Conservation (phyloP, 2,113 vertebrate genomes). For the Elachura formosa region DNA sequence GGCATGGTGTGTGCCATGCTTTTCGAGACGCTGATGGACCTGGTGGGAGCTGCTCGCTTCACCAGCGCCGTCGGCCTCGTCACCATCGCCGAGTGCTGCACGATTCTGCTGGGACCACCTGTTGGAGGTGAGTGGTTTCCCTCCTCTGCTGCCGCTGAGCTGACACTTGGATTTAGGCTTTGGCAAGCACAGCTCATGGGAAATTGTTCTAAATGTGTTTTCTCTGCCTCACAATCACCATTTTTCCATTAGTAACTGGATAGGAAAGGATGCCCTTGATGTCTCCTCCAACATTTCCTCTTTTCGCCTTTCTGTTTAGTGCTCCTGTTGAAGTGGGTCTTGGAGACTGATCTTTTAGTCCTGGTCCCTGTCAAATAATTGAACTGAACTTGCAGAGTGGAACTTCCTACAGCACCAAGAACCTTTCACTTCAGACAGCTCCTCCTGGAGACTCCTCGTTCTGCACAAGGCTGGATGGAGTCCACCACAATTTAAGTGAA, state of each 20-base stretch:
- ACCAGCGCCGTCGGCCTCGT: constrained; percentile 78
- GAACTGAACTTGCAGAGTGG: background rate
- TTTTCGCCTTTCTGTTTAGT: background rate
- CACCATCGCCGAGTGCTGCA: constrained; percentile 80
- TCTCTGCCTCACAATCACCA: accelerated
- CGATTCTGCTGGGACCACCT: constrained; percentile 78
- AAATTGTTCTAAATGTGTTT: background rate
- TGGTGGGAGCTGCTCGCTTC: constrained; percentile 75
- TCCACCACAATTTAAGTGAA: background rate
- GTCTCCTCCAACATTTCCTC: background rate
- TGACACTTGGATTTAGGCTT: background rate
- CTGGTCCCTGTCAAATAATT: background rate
- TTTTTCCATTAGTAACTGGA: background rate
- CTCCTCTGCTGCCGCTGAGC: background rate
- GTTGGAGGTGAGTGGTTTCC: constrained; percentile 74
- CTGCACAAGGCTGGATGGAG: background rate
- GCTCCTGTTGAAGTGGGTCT: background rate
- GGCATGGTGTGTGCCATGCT: constrained; percentile 81
- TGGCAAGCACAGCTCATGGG: background rate
- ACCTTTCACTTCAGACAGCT: background rate
- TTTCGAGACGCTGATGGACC: constrained; percentile 83
- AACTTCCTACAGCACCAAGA: background rate
- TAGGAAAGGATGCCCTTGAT: background rate
- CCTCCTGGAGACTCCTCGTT: background rate
- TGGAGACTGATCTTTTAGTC: background rate